phyloP scores from a whole-genome alignment of 2,888 invertebrate genomes.

The Erebia epiphron region DNA sequence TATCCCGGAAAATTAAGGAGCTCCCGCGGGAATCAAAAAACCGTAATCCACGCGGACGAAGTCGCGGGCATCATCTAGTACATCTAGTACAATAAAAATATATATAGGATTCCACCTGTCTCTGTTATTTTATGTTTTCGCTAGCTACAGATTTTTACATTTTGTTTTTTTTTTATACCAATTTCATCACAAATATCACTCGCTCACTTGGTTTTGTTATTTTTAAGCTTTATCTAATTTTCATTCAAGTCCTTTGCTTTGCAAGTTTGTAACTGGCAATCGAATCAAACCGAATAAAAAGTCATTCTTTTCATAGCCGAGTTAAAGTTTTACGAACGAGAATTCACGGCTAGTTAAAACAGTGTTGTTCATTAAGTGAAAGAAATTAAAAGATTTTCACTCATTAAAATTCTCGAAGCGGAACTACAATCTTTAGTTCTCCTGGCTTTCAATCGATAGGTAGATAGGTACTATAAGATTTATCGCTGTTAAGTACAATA shows the following conservation, averaged over 20 bases:
- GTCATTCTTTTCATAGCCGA: conserved; percentile 8
- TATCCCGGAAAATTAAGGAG: too few species aligned
- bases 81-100: conserved; percentile 56
- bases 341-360: conserved; percentile 15
- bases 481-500: too few species aligned
- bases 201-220: conserved; percentile 6
- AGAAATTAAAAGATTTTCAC: conserved; percentile 16
- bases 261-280: not conserved
- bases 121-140: conserved; percentile 73
- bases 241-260: not conserved
- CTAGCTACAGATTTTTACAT: conserved; percentile 67
- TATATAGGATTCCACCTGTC: conserved; percentile 71
- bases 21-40: too few species aligned
- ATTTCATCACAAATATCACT: conserved; percentile 33
- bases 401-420: conserved; percentile 11
- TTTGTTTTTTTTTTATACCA: conserved; percentile 54
- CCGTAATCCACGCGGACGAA: too few species aligned
- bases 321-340: conserved; percentile 11
- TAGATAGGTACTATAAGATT: not conserved
- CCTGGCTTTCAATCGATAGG: not conserved
- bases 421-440: not conserved
- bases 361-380: conserved; percentile 8
- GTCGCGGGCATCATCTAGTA: too few species aligned
- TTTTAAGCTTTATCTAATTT: conserved; percentile 14
- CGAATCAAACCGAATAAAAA: conserved; percentile 5